Conservation (phyloP, 2,888 invertebrate species). For the Drosophila testacea region DNA sequence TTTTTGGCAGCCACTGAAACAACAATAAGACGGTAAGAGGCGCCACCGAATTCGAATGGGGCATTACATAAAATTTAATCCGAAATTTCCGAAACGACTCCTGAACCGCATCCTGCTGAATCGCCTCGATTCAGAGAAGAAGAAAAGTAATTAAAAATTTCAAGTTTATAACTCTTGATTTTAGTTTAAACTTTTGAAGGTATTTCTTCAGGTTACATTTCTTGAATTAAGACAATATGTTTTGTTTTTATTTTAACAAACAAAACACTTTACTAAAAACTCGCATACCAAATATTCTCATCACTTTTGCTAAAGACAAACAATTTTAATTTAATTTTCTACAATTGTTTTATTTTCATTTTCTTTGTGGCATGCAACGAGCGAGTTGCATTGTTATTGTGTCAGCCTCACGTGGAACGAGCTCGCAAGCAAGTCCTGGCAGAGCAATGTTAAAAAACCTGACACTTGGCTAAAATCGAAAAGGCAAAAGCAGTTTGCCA, state of each 20-base stretch:
- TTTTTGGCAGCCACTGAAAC: background rate
- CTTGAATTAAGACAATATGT: no score
- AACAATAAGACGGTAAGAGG: background rate
- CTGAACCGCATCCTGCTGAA: no score
- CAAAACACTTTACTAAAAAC: no score
- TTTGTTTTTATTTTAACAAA: no score
- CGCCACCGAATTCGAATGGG: background rate
- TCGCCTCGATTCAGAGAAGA: no score
- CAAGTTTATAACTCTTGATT: no score
- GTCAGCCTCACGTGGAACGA: slow-evolving; percentile 13
- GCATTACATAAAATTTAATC: no score
- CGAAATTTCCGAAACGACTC: no score
- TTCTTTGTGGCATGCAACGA: background rate
- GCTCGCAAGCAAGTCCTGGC: slow-evolving; percentile 34
- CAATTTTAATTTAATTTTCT: slow-evolving; percentile 25
- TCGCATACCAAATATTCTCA: no score
- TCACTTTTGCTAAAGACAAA: background rate
- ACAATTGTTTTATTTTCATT: slow-evolving; percentile 8
- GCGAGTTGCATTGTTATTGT: slow-evolving; percentile 33
- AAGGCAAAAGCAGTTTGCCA: slow-evolving; percentile 61
- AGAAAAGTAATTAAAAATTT: no score
- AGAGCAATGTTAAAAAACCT: slow-evolving; percentile 37
- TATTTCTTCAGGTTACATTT: no score
- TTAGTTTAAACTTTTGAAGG: no score
- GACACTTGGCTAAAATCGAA: slow-evolving; percentile 56